These are phyloP conservation scores for Cephalopholis sonnerati DNA, from an alignment of 2,113 vertebrate genomes.

Conservation along the genomic window DNA sequence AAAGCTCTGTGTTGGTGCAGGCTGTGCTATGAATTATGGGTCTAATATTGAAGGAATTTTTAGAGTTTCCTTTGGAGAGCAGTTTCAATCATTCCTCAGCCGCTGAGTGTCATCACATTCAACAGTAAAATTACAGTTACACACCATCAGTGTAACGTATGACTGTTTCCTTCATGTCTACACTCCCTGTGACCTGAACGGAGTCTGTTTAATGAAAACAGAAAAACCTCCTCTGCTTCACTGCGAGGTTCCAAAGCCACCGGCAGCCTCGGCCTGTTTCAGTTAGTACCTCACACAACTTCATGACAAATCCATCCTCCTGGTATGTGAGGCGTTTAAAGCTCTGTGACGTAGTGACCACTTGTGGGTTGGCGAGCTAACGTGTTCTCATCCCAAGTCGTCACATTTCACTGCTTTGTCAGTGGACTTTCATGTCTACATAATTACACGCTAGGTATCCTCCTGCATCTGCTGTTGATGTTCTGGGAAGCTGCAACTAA, in stretches of 20 bases:
- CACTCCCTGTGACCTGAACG: constrained; percentile 33
- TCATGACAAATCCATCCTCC: neutral
- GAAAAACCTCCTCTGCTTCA: constrained; percentile 8
- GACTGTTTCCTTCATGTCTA: constrained; percentile 38
- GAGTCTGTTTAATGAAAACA: constrained; percentile 30
- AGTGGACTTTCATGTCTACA: too few relatives aligned
- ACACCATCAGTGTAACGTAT: constrained; percentile 24
- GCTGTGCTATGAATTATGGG: constrained; percentile 62
- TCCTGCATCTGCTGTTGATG: too few relatives aligned
- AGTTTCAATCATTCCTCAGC: constrained; percentile 51
- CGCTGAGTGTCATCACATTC: constrained; percentile 48
- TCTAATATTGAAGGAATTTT: constrained; percentile 72
- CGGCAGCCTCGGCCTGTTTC: neutral
- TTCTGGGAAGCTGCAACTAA: too few relatives aligned
- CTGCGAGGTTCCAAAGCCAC: neutral
- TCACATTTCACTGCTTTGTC: too few relatives aligned
- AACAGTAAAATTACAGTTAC: constrained; percentile 55
- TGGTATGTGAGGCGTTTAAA: neutral
- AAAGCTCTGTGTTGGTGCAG: constrained; percentile 35
- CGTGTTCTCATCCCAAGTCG: too few relatives aligned
- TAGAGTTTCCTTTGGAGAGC: constrained; percentile 64
- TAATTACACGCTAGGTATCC: too few relatives aligned
- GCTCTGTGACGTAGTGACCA: neutral
- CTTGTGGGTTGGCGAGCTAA: neutral
- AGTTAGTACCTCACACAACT: neutral